Evolutionary conservation across 1,140 invertebrate genomes (phyloP), one percentile per base, ranked within the genome.

Genomic region (Lordiphosa mommai): DNA sequence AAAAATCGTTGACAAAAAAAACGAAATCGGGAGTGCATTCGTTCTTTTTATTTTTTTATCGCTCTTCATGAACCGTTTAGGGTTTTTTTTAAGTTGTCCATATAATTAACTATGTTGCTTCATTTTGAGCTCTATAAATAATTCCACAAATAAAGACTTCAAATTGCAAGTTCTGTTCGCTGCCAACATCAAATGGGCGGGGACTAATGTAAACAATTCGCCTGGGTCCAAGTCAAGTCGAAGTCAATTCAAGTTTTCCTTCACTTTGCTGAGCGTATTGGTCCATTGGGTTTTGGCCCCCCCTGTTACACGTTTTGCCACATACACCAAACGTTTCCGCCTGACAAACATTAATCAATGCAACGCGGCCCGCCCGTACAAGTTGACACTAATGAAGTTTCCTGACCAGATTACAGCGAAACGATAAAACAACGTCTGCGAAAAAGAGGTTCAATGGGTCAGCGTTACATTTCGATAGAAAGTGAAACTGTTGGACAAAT

Each of bases 311-410:
- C 61, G 64, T 79, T 66, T 66, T 61, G 38, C 48, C 48, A 9
- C 34, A n/a, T n/a, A n/a, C 48, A 4, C 41, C 46, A n/a, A 17
- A 49, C 27, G 16, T 61, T 56, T 36, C 33, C 50, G 49, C 37
- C 65, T 70, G 74, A 64, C 61, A 84, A 44, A 77, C 72, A 84
- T 84, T 84, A 84, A 84, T 84, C 77, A 84, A 71, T 52, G 41
- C 20, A 38, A 30, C 48, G 37, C 41, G 48, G 69, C 56, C 32
- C 55, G 60, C 37, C 69, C 14, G 6, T 16, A 9, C 33, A 13
- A 41, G 60, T 66, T 84, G 77, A 84, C 79, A 85, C 79, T 84
- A 84, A 84, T 84, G 79, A 84, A 84, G 77, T 77, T 84, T 84
- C 68, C 73, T 69, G 76, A 84, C 72, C 72, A 82, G 76, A 82